phyloP scores from a whole-genome alignment of 1,140 invertebrate genomes.

The Drosophila tani region DNA sequence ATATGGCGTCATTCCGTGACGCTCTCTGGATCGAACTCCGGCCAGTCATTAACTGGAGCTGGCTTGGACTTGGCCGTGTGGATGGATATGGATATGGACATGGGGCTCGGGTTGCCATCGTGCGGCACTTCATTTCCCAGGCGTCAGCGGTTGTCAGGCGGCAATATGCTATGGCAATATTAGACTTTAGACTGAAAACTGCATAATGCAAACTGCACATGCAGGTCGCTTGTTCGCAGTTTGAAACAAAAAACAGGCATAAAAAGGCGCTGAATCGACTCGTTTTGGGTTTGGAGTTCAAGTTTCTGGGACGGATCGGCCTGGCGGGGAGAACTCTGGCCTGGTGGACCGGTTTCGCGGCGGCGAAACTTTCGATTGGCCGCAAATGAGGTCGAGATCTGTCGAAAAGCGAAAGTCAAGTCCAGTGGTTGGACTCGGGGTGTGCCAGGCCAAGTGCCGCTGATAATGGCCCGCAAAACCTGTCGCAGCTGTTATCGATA shows the following conservation, averaged over 20 bases:
- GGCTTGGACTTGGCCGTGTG: neutral
- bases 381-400: constrained; percentile 50
- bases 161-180: constrained; percentile 29
- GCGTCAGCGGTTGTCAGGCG: constrained; percentile 50
- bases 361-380: constrained; percentile 61
- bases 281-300: constrained; percentile 18
- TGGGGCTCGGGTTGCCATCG: constrained; percentile 17
- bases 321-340: constrained; percentile 30
- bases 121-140: constrained; percentile 37
- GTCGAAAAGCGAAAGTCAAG: constrained; percentile 60
- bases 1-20: constrained; percentile 50
- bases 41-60: constrained; percentile 1
- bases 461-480: constrained; percentile 25
- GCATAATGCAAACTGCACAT: constrained; percentile 23
- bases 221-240: constrained; percentile 39
- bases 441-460: constrained; percentile 21
- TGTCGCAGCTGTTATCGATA: constrained; percentile 30
- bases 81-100: neutral
- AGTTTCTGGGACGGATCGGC: neutral
- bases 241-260: neutral
- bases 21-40: neutral
- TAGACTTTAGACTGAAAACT: constrained; percentile 16
- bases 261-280: constrained; percentile 40
- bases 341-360: constrained; percentile 59
- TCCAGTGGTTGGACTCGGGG: constrained; percentile 16